phyloP scores from a whole-genome alignment of 1,140 invertebrate species.

The Babylonia areolata region DNA sequence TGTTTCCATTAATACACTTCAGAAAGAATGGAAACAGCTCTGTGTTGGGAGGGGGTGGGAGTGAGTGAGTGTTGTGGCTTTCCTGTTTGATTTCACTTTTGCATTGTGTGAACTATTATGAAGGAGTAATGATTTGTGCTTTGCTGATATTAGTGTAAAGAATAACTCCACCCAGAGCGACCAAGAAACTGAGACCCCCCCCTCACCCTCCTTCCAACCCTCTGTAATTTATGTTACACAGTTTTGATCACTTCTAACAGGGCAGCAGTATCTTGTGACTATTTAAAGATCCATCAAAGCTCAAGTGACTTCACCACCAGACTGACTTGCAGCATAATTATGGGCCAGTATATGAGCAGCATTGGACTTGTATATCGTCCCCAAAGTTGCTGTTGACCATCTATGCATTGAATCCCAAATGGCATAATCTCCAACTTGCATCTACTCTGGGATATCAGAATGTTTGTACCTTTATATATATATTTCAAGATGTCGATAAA shows the following conservation, averaged over 20 bases:
- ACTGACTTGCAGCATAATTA: conserved; percentile 15
- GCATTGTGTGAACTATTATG: too few species aligned
- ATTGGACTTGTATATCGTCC: neutral
- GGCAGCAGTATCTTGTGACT: conserved; percentile 13
- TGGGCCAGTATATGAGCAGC: neutral
- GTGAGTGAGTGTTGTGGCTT: too few species aligned
- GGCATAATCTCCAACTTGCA: conserved; percentile 30
- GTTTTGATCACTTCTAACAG: neutral
- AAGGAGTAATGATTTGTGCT: too few species aligned
- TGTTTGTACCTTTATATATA: conserved; percentile 1
- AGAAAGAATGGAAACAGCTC: too few species aligned
- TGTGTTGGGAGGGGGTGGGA: too few species aligned
- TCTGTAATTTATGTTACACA: too few species aligned
- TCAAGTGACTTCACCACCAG: conserved; percentile 13
- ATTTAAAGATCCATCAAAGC: conserved; percentile 4
- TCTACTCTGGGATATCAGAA: conserved; percentile 3
- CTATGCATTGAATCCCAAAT: conserved; percentile 32
- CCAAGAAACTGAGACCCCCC: neutral
- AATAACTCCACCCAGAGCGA: too few species aligned
- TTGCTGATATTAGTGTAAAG: too few species aligned
- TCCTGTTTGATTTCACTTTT: too few species aligned
- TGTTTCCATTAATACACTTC: neutral
- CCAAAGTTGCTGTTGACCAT: conserved; percentile 13
- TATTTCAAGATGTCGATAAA: neutral
- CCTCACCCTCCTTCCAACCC: neutral